Base-by-base conservation (phyloP, 2,888 invertebrate genomes). In the Leptopilina syphax region DNA sequence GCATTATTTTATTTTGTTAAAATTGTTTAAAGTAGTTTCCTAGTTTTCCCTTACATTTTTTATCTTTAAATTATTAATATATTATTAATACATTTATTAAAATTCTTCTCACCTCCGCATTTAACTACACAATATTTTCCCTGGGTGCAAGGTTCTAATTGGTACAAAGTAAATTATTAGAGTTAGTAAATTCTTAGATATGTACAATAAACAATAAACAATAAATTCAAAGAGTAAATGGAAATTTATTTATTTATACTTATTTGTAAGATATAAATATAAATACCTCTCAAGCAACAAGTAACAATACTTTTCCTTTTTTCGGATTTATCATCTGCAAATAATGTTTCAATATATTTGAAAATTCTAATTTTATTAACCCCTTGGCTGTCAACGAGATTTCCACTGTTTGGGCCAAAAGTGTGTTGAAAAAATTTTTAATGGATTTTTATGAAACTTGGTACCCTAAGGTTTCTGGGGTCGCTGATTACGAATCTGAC, bases 51-150 rank as follows among this genome's bases (percentile, higher is more conserved):
- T 57, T 57, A 57, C 7, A 44, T 44, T 44, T 44, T 44, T 44
- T 44, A 27, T 27, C 27, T 34, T 34, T 2, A 34, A 34, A 27
- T 65, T 10, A 65, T 18, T 9, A 65, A 24, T 65, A 18, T 65
- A 9, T 10, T 13, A 34, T 10, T 12, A 66, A 50, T 50, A 2
- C 13, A 34, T 65, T 65, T 1, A 13, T 13, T 1, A 65, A 2
- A 41, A 63, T 2, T 50, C n/a, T 57, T 34, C 73, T 73, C n/a
- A 73, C 73, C 73, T n/a, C 34, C 57, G 24, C 73, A 73, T 8
- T 73, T 73, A 8, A 73, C 7, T 1, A 73, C 27, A n/a, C 73
- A 73, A 34, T 57, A 57, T 7, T 73, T 34, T 6, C 41, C 34
- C 7, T n/a, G 27, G 34, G 50, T 27, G 27, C 34, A 18, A 9